A percentile compares a stretch with the other conserved stretches of the same genome.
These are phyloP conservation scores for Eurytemora carolleeae DNA, from an alignment of 1,140 invertebrate species.

Conservation along the genomic window DNA sequence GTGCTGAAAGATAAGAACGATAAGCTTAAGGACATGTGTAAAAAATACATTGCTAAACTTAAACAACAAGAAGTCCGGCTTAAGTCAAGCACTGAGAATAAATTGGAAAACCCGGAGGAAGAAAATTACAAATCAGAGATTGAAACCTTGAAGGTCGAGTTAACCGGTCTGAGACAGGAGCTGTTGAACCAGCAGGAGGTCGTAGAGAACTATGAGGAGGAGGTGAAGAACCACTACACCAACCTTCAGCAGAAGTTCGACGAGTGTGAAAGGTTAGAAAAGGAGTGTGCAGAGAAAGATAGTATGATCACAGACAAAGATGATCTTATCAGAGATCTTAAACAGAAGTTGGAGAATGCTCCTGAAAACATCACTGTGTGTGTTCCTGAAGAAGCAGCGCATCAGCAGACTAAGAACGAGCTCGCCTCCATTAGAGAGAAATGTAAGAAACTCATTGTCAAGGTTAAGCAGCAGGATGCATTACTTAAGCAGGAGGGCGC, in stretches of 20 bases:
- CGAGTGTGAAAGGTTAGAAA: no score
- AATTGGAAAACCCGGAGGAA: not conserved
- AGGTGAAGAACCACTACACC: not conserved
- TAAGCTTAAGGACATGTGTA: constrained; percentile 1
- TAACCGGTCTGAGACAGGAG: not conserved
- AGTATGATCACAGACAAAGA: not conserved
- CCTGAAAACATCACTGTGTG: not conserved
- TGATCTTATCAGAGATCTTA: not conserved
- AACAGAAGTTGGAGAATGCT: not conserved
- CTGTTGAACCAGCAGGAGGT: not conserved
- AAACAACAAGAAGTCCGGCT: constrained; percentile 10
- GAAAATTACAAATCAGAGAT: not conserved
- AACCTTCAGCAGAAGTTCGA: no score
- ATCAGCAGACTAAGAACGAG: not conserved
- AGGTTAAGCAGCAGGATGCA: not conserved
- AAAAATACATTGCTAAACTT: constrained; percentile 9
- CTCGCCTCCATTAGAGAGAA: not conserved
- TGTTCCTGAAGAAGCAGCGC: not conserved
- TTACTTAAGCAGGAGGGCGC: not conserved
- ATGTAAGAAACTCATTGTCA: not conserved
- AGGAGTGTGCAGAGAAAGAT: no score
- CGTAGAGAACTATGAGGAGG: not conserved
- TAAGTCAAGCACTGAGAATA: not conserved
- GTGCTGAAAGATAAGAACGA: constrained; percentile 7
- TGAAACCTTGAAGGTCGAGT: not conserved